Evolutionary conservation across 2,797 vertebrate genomes (phyloP).

Genomic region (Acanthurus lineatus): DNA sequence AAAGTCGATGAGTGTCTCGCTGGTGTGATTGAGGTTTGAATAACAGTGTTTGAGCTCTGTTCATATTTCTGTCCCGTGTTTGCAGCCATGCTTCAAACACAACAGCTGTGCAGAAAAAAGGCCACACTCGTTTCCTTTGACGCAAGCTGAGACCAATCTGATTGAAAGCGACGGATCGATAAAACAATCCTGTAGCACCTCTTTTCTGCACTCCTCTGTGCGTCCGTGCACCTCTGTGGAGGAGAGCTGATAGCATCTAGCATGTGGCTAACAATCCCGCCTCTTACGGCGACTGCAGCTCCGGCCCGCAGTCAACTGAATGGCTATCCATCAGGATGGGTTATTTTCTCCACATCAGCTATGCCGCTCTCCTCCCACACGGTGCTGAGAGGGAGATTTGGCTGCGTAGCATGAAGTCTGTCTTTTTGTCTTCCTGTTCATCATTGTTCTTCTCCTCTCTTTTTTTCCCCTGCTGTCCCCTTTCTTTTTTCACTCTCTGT

Average conservation of each 20-base stretch:
- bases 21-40: neutral
- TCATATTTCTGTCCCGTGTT: neutral
- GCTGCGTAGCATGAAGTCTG: constrained; percentile 1
- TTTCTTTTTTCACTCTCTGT: constrained; percentile 15
- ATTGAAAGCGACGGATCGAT: constrained; percentile 52
- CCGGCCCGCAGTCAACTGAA: constrained; percentile 45
- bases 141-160: constrained; percentile 7
- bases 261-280: constrained; percentile 44
- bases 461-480: constrained; percentile 5
- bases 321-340: constrained; percentile 43
- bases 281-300: constrained; percentile 30
- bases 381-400: constrained; percentile 14
- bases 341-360: constrained; percentile 51
- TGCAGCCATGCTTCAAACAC: neutral
- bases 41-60: neutral
- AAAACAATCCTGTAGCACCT: constrained; percentile 27
- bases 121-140: constrained; percentile 11
- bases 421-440: constrained; percentile 18
- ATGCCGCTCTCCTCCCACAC: constrained; percentile 38
- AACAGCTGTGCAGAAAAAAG: constrained; percentile 3
- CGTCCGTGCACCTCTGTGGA: constrained; percentile 22
- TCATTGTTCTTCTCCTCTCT: constrained; percentile 19
- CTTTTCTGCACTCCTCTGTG: constrained; percentile 14
- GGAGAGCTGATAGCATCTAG: constrained; percentile 45
- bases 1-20: neutral